phyloP scores from a whole-genome alignment of 2,888 invertebrate genomes.

The Noctua janthina region DNA sequence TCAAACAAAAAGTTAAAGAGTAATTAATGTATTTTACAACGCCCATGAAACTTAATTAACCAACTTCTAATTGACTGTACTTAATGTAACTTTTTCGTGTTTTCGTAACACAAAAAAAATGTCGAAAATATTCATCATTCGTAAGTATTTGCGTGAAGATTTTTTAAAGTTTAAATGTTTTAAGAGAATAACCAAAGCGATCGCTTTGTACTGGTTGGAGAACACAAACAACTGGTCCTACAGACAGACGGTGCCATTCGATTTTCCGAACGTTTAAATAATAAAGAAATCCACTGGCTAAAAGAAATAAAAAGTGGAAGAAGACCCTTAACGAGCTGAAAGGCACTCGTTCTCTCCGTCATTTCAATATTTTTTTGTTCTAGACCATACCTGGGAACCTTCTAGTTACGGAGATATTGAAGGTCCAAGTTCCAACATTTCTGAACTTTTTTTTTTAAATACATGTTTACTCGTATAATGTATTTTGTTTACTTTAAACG shows the following conservation, averaged over 20 bases:
- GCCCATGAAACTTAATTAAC: constrained; percentile 66
- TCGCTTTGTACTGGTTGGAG: background rate
- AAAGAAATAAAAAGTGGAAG: too few species aligned
- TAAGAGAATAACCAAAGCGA: background rate
- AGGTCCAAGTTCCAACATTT: too few species aligned
- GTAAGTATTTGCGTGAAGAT: constrained; percentile 39
- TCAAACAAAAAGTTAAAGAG: constrained; percentile 55
- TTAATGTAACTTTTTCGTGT: constrained; percentile 16
- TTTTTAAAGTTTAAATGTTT: background rate
- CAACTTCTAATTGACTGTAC: constrained; percentile 38
- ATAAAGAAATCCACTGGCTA: too few species aligned
- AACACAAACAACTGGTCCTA: too few species aligned
- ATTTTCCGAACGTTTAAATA: background rate
- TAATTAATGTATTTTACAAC: constrained; percentile 62
- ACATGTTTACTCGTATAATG: too few species aligned
- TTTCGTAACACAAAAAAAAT: constrained; percentile 7
- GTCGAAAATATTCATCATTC: constrained; percentile 44
- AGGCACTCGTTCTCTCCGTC: too few species aligned
- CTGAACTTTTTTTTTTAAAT: too few species aligned
- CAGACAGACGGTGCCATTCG: background rate
- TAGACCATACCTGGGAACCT: background rate
- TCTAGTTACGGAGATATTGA: background rate
- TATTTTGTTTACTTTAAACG: too few species aligned
- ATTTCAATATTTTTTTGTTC: too few species aligned
- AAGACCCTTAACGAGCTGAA: too few species aligned